Evolutionary conservation across 2,797 vertebrate genomes (phyloP).

Genomic region (Hydrocynus forskahlii): DNA sequence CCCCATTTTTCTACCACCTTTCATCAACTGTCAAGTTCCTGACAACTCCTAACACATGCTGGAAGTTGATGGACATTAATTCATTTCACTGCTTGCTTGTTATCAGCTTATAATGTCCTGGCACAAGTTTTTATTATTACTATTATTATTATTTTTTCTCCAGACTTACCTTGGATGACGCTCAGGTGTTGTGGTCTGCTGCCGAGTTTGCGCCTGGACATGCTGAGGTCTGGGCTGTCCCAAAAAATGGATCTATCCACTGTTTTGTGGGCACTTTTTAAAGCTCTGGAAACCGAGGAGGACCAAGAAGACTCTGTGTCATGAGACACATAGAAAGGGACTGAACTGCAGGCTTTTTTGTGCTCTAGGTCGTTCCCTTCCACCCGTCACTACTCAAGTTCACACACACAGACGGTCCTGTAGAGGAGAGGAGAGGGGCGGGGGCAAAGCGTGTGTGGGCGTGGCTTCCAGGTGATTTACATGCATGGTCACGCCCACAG

Average conservation of each 20-base stretch:
- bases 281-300: neutral
- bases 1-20: neutral
- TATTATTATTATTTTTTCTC: neutral
- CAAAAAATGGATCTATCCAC: neutral
- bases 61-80: neutral
- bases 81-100: neutral
- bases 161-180: slow-evolving; percentile 76
- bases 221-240: slow-evolving; percentile 43
- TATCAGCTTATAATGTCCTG: too few species aligned
- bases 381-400: slow-evolving; percentile 80
- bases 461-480: neutral
- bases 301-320: neutral
- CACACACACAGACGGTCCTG: slow-evolving; percentile 67
- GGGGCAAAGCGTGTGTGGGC: slow-evolving; percentile 20
- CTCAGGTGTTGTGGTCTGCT: slow-evolving; percentile 85
- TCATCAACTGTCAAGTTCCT: neutral
- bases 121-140: neutral
- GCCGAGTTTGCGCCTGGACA: slow-evolving; percentile 86
- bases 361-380: slow-evolving; percentile 47
- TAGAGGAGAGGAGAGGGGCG: slow-evolving; percentile 68
- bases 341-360: neutral
- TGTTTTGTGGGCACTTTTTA: neutral
- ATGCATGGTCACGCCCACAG: neutral
- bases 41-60: neutral
- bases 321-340: neutral